Evolutionary conservation across 2,888 invertebrate species (phyloP).

Genomic region (Galeruca laticollis): DNA sequence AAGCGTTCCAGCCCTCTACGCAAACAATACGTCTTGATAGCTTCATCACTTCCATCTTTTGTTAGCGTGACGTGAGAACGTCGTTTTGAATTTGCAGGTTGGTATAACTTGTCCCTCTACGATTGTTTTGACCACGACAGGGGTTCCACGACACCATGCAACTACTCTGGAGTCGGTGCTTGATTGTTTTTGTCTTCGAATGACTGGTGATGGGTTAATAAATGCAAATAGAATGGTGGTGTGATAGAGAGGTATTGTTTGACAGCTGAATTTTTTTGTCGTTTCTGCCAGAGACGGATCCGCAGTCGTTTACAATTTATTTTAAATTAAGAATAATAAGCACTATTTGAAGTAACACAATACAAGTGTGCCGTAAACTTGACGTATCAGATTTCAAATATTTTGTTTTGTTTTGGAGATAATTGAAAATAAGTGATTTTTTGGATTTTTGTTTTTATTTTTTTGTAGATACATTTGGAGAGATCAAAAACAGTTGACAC

Average conservation of each 20-base stretch:
- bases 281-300: background rate
- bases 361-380: too few species aligned
- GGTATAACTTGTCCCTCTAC: conserved; percentile 48
- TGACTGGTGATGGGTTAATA: conserved; percentile 31
- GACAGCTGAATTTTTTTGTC: background rate
- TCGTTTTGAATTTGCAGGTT: conserved; percentile 55
- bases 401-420: too few species aligned
- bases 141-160: background rate
- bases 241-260: background rate
- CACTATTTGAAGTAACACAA: too few species aligned
- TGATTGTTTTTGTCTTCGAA: conserved; percentile 25
- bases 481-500: too few species aligned
- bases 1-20: background rate
- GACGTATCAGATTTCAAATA: too few species aligned
- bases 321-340: too few species aligned
- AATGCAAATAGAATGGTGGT: conserved; percentile 25
- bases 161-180: conserved; percentile 16
- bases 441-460: too few species aligned
- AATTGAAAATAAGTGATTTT: too few species aligned
- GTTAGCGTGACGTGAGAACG: conserved; percentile 54
- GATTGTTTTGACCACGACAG: conserved; percentile 46
- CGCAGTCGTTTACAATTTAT: too few species aligned
- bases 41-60: conserved; percentile 46
- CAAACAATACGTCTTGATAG: conserved; percentile 1
- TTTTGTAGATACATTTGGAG: too few species aligned